Base-by-base conservation (phyloP, 2,113 vertebrate species). In the Psilopogon haemacephalus region DNA sequence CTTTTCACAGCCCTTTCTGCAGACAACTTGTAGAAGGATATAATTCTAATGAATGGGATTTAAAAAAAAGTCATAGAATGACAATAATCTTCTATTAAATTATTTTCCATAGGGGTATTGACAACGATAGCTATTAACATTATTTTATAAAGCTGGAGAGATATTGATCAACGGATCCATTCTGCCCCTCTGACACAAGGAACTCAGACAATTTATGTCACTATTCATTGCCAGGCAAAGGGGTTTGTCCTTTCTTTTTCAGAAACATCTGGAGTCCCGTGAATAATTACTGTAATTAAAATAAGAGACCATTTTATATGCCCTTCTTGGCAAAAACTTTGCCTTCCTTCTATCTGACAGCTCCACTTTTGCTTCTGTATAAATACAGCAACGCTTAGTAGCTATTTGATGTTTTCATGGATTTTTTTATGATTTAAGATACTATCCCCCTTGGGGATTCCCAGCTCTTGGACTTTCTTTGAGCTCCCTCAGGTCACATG, bases 271-370 rank as follows among this genome's bases (percentile, higher is more conserved):
- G 89, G 33, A 87, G 19, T 21, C 37, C 56, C 60, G 73, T 35
- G 78, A 93, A 93, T 90, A 94, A 93, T 84, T 84, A 54, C 17
- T 88, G 69, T 55, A 93, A 95, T 88, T 91, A 88, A 90, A 95
- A 90, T 84, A 60, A 76, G 56, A 83, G 75, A 80, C 46, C 71
- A 68, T 64, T 95, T 90, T 70, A 68, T 73, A 64, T 38, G 84
- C 33, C 30, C 24, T 94, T 38, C 60, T 85, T 63, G 78, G 46
- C 50, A 85, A 86, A 71, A 76, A 87, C 40, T 87, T 87, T 37
- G 55, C 56, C 68, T 81, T 84, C 37, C 6, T 20, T 17, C 59
- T 87, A 33, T 32, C 67, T 75, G 64, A 33, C 20, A 84, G 79
- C n/a, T 30, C 50, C 59, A 33, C 70, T 42, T 3, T 4, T 82